These are phyloP conservation scores for Eudasyphora cyanicolor DNA, from an alignment of 2,888 invertebrate species.

Conservation along the genomic window DNA sequence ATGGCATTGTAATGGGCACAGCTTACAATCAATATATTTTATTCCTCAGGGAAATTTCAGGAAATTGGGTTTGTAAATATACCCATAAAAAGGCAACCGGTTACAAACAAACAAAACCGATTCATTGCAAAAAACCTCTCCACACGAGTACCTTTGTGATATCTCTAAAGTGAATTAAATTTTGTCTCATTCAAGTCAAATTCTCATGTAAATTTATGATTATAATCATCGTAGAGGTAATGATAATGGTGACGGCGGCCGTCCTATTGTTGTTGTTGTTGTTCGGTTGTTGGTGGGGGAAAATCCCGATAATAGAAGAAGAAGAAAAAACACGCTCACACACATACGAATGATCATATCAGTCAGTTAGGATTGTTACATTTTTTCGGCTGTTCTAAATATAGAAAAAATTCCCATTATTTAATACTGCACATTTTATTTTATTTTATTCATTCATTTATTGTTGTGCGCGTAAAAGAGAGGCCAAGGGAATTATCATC, in stretches of 20 bases:
- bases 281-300: not conserved
- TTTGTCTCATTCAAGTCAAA: not conserved
- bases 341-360: not conserved
- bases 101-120: too few relatives aligned
- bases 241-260: not conserved
- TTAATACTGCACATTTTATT: not conserved
- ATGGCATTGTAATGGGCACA: too few relatives aligned
- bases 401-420: slow-evolving; percentile 13
- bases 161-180: not conserved
- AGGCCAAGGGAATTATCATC: slow-evolving; percentile 13
- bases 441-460: not conserved
- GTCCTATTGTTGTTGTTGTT: too few relatives aligned
- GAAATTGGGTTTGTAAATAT: too few relatives aligned
- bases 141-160: not conserved
- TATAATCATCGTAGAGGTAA: not conserved
- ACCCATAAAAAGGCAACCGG: too few relatives aligned
- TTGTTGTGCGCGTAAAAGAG: not conserved
- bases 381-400: not conserved
- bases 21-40: too few relatives aligned
- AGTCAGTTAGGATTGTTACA: slow-evolving; percentile 10
- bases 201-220: slow-evolving; percentile 20
- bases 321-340: not conserved
- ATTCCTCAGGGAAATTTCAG: too few relatives aligned
- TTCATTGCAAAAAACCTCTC: too few relatives aligned
- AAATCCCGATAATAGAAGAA: not conserved